These are phyloP conservation scores for Naso thynnoides DNA, from an alignment of 2,797 vertebrate species.

Conservation along the genomic window DNA sequence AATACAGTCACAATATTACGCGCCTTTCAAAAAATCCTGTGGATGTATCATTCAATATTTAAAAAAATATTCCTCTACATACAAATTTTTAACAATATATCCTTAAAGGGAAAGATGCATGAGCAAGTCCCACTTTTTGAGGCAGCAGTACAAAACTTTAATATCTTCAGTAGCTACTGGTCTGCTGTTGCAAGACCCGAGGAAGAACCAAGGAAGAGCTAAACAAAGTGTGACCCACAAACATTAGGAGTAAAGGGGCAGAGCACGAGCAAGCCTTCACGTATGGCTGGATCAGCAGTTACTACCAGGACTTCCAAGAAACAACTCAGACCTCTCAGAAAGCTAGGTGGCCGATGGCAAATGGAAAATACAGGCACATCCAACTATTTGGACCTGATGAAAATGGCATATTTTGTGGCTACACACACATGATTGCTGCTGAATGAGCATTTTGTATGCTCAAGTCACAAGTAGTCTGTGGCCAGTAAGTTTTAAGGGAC, in stretches of 20 bases:
- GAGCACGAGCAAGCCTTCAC: slow-evolving; percentile 18
- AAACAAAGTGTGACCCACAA: slow-evolving; percentile 13
- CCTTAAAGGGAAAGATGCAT: too few relatives aligned
- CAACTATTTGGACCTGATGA: slow-evolving; percentile 3
- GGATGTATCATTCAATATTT: too few relatives aligned
- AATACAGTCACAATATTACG: too few relatives aligned
- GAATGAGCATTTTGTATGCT: slow-evolving; percentile 37
- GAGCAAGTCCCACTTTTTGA: slow-evolving; percentile 11
- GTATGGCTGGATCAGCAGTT: slow-evolving; percentile 29
- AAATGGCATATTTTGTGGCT: slow-evolving; percentile 27
- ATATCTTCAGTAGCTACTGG: slow-evolving; percentile 16
- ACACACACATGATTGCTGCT: slow-evolving; percentile 19
- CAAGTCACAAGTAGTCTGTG: slow-evolving; percentile 28
- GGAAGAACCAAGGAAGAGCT: neutral
- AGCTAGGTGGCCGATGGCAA: neutral
- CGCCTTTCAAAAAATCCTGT: too few relatives aligned
- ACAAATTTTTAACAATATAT: neutral
- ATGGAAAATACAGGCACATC: slow-evolving; percentile 21
- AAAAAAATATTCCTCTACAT: too few relatives aligned
- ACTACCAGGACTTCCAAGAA: neutral
- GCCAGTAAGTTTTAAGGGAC: neutral
- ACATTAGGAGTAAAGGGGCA: neutral
- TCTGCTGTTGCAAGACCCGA: slow-evolving; percentile 21
- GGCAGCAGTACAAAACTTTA: neutral
- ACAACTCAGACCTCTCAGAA: slow-evolving; percentile 42